Evolutionary conservation across 2,888 invertebrate species (phyloP).

Genomic region (Leptinotarsa rubiginosa): DNA sequence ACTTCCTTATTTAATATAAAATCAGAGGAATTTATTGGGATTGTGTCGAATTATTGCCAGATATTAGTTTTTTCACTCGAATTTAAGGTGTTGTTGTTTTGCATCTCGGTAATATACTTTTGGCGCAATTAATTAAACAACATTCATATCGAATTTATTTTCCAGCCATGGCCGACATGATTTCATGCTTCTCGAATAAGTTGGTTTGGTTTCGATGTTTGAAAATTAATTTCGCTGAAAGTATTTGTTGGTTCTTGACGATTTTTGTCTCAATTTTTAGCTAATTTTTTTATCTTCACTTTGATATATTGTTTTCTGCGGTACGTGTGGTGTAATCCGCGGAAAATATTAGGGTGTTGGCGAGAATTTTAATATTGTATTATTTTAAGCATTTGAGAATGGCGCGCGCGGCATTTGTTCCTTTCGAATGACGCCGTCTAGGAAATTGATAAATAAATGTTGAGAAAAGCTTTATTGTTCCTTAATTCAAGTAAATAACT

Average conservation of each 20-base stretch:
- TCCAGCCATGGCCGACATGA: conserved; percentile 61
- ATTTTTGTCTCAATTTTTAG: conserved; percentile 54
- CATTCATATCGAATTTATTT: conserved; percentile 59
- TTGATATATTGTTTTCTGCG: conserved; percentile 46
- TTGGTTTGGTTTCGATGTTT: conserved; percentile 50
- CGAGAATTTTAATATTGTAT: conserved; percentile 64
- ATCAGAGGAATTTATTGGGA: conserved; percentile 59
- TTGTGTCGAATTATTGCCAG: conserved; percentile 55
- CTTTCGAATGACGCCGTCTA: conserved; percentile 51
- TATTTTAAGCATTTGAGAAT: conserved; percentile 64
- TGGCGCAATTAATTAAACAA: conserved; percentile 59
- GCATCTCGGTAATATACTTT: conserved; percentile 49
- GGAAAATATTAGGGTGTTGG: conserved; percentile 65
- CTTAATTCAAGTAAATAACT: not conserved
- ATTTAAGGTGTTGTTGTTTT: conserved; percentile 58
- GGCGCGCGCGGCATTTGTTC: conserved; percentile 60
- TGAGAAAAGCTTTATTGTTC: not conserved
- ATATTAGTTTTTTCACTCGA: conserved; percentile 64
- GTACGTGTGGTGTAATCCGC: conserved; percentile 41
- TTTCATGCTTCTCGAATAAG: conserved; percentile 50
- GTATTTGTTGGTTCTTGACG: conserved; percentile 35
- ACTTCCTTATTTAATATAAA: conserved; percentile 63
- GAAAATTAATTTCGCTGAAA: conserved; percentile 62
- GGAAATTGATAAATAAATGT: not conserved
- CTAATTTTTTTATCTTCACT: conserved; percentile 55